Evolutionary conservation across 2,888 invertebrate species (phyloP).

Genomic region (Dolichomitus sp.): DNA sequence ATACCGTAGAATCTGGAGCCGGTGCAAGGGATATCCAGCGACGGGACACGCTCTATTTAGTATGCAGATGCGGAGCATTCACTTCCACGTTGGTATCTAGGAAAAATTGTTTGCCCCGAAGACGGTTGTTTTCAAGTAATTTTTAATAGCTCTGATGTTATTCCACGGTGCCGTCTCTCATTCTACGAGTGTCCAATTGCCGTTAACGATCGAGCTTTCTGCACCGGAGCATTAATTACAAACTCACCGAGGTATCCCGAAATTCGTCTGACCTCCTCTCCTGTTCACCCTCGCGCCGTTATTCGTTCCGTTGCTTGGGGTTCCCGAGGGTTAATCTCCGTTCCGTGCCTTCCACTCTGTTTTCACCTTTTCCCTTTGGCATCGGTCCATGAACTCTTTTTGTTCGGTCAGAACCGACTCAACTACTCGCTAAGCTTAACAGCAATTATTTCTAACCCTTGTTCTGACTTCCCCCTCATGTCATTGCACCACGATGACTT

Average conservation of each 20-base stretch:
- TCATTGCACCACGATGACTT: constrained; percentile 46
- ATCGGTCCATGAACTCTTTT: constrained; percentile 58
- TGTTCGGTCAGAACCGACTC: constrained; percentile 37
- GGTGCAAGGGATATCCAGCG: background rate
- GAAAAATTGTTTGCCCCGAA: constrained; percentile 30
- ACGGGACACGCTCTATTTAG: constrained; percentile 25
- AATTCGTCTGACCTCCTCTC: constrained; percentile 38
- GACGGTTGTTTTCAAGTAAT: constrained; percentile 7
- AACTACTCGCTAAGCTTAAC: constrained; percentile 59
- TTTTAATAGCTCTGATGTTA: constrained; percentile 6
- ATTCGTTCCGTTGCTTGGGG: constrained; percentile 45
- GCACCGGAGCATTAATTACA: constrained; percentile 63
- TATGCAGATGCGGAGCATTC: constrained; percentile 25
- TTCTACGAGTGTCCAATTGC: constrained; percentile 58
- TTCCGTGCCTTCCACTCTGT: constrained; percentile 65
- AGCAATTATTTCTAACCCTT: constrained; percentile 63
- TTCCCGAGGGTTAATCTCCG: constrained; percentile 65
- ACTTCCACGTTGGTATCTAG: background rate
- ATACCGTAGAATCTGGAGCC: constrained; percentile 10
- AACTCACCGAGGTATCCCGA: constrained; percentile 62
- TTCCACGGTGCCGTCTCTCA: constrained; percentile 42
- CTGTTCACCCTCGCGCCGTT: constrained; percentile 37
- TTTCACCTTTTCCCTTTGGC: constrained; percentile 65
- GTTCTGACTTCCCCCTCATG: constrained; percentile 55
- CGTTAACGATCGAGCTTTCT: constrained; percentile 60